Conservation (phyloP, 2,888 invertebrate genomes). For the Catocala nupta region DNA sequence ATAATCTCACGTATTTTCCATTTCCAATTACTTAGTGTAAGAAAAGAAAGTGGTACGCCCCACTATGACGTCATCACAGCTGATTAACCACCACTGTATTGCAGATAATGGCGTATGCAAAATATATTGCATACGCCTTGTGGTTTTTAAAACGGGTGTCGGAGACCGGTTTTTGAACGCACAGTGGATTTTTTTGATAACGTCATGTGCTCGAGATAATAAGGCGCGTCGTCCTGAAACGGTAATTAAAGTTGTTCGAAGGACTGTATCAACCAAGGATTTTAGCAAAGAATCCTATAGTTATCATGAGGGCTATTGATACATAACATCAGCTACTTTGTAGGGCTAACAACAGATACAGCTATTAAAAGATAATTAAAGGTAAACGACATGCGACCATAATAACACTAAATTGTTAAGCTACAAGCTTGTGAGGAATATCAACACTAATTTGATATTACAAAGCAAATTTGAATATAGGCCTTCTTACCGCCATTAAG, state of each 20-base stretch:
- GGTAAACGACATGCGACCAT: slow-evolving; percentile 12
- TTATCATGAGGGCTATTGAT: background rate
- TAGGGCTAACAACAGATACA: slow-evolving; percentile 6
- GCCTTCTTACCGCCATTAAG: background rate
- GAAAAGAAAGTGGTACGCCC: slow-evolving; percentile 48
- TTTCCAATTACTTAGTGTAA: slow-evolving; percentile 34
- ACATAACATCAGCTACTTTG: slow-evolving; percentile 9
- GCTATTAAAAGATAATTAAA: slow-evolving; percentile 22
- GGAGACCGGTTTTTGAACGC: slow-evolving; percentile 34
- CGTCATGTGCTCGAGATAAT: slow-evolving; percentile 13
- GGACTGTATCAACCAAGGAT: background rate
- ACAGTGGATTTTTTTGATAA: slow-evolving; percentile 25
- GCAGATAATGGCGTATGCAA: slow-evolving; percentile 40
- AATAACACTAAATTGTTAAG: slow-evolving; percentile 14
- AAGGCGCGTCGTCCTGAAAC: slow-evolving; percentile 25
- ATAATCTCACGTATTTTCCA: slow-evolving; percentile 2
- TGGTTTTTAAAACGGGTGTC: slow-evolving; percentile 28
- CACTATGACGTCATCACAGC: slow-evolving; percentile 45
- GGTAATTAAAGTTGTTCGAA: slow-evolving; percentile 32
- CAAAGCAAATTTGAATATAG: slow-evolving; percentile 1
- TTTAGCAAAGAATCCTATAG: background rate
- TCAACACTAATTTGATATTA: slow-evolving; percentile 10
- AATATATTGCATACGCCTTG: slow-evolving; percentile 34
- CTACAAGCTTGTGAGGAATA: slow-evolving; percentile 7
- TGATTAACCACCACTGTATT: slow-evolving; percentile 34